These are phyloP conservation scores for Lutjanus erythropterus DNA, from an alignment of 2,113 vertebrate species.

Conservation along the genomic window DNA sequence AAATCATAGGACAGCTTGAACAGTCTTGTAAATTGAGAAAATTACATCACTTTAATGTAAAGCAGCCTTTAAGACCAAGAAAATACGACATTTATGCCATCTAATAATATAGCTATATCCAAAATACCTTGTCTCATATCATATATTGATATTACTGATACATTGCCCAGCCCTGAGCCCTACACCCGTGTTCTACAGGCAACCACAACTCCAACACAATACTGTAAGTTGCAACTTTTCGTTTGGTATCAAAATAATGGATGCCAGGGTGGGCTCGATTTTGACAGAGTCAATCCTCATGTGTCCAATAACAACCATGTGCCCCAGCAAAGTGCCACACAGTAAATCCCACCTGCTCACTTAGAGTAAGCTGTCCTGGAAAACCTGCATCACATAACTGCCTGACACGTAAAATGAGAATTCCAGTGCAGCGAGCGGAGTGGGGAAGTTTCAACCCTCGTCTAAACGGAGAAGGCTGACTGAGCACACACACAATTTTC, in stretches of 20 bases:
- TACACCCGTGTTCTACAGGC: too few relatives aligned
- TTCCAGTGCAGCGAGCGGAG: neutral
- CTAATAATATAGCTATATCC: too few relatives aligned
- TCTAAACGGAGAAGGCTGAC: slow-evolving; percentile 13
- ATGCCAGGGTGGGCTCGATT: neutral
- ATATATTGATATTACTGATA: too few relatives aligned
- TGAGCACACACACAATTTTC: neutral
- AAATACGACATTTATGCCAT: too few relatives aligned
- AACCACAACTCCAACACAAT: too few relatives aligned
- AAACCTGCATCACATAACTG: slow-evolving; percentile 9
- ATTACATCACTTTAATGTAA: too few relatives aligned
- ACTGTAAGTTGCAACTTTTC: too few relatives aligned
- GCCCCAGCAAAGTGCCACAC: neutral
- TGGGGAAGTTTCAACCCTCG: slow-evolving; percentile 11
- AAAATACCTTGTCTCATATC: too few relatives aligned
- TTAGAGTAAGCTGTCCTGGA: slow-evolving; percentile 20
- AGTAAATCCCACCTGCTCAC: slow-evolving; percentile 34
- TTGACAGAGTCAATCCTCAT: slow-evolving; percentile 33
- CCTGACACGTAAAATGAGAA: slow-evolving; percentile 6
- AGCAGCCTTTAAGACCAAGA: too few relatives aligned
- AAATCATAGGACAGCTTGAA: too few relatives aligned
- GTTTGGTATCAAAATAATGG: neutral
- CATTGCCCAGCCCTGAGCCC: too few relatives aligned
- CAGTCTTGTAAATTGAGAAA: too few relatives aligned
- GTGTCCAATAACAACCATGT: slow-evolving; percentile 14